phyloP scores from a whole-genome alignment of 2,113 vertebrate species.

The Galemys pyrenaicus region DNA sequence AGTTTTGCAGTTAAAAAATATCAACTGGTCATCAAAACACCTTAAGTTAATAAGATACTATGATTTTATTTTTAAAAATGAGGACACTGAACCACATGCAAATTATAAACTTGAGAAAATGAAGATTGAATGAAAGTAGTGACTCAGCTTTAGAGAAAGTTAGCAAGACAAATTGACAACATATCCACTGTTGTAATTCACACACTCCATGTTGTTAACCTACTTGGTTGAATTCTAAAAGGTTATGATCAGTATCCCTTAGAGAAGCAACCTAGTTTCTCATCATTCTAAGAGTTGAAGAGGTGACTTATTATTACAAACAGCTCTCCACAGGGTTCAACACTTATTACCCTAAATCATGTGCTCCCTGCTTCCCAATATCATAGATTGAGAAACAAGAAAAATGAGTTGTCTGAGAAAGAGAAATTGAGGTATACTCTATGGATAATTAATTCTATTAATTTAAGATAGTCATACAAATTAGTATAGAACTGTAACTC shows the following conservation, averaged over 20 bases:
- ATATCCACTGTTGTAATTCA: slow-evolving; percentile 35
- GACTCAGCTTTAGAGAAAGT: slow-evolving; percentile 13
- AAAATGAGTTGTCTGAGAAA: not conserved
- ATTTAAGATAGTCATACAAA: slow-evolving; percentile 32
- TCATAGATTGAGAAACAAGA: not conserved
- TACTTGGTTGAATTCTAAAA: slow-evolving; percentile 57
- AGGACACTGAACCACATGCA: slow-evolving; percentile 45
- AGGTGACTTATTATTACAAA: slow-evolving; percentile 65
- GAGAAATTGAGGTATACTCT: not conserved
- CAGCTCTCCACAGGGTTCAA: slow-evolving; percentile 11
- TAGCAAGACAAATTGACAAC: slow-evolving; percentile 29
- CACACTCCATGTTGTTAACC: slow-evolving; percentile 32
- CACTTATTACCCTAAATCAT: not conserved
- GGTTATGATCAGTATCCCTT: slow-evolving; percentile 46
- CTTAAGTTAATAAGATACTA: slow-evolving; percentile 19
- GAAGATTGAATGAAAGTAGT: slow-evolving; percentile 65
- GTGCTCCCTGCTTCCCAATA: not conserved
- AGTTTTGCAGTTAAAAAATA: slow-evolving; percentile 35
- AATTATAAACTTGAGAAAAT: slow-evolving; percentile 75
- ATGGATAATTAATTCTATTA: not conserved
- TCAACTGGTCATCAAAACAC: not conserved
- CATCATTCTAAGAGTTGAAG: slow-evolving; percentile 53
- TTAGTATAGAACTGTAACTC: not conserved
- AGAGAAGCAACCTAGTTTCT: slow-evolving; percentile 71
- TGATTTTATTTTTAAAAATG: slow-evolving; percentile 63